Percentiles rank a stretch among this genome's conserved stretches.
Conservation (phyloP, 2,888 invertebrate species). For the Microplitis manilae region DNA sequence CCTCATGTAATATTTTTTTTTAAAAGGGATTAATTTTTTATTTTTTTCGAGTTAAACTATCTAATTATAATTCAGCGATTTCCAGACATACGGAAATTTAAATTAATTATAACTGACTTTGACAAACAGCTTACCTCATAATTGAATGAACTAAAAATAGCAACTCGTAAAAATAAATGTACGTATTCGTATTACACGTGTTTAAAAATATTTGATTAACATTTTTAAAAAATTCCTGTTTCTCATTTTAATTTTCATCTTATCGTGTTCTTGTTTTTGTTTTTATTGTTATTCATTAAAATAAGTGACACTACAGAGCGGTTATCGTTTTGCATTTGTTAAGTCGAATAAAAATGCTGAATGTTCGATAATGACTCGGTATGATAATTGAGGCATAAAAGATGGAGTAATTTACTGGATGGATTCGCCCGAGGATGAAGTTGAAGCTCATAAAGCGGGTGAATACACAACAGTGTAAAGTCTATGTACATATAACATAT, state of each 20-base stretch:
- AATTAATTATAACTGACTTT: neutral
- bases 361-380: conserved; percentile 59
- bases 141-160: neutral
- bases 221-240: neutral
- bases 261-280: neutral
- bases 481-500: neutral
- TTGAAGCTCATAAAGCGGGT: neutral
- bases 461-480: conserved; percentile 1
- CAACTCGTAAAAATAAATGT: neutral
- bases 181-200: neutral
- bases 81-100: neutral
- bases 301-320: conserved; percentile 18
- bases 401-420: conserved; percentile 59
- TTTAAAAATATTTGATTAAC: neutral
- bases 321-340: conserved; percentile 32
- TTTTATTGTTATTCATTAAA: neutral
- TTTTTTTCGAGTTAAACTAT: neutral
- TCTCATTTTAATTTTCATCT: neutral
- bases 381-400: conserved; percentile 65
- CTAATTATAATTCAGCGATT: neutral
- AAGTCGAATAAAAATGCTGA: conserved; percentile 36
- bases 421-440: conserved; percentile 39
- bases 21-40: too few species aligned
- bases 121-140: neutral
- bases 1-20: too few species aligned